phyloP scores from a whole-genome alignment of 2,797 vertebrate species.

The Poecile montanus region DNA sequence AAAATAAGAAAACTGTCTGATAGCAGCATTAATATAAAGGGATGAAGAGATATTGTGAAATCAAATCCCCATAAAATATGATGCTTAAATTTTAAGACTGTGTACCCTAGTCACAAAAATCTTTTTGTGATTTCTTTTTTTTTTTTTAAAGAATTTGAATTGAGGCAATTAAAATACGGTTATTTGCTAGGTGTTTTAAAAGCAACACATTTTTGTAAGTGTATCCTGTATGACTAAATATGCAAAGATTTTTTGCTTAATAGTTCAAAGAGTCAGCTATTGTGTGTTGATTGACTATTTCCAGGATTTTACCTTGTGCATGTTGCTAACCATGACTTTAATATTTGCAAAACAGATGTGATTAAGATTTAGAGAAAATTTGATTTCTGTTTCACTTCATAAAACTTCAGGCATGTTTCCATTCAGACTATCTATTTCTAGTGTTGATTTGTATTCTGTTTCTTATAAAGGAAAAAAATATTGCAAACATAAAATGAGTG shows the following conservation, averaged over 20 bases:
- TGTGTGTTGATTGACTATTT: background rate
- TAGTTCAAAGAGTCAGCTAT: background rate
- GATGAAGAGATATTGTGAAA: background rate
- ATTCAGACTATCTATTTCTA: background rate
- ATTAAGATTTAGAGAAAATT: background rate
- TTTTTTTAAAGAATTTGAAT: background rate
- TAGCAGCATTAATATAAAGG: background rate
- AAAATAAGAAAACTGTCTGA: background rate
- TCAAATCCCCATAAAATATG: background rate
- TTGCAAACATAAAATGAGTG: background rate
- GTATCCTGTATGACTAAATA: background rate
- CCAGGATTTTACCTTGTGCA: background rate
- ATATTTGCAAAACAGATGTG: background rate
- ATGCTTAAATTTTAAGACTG: background rate
- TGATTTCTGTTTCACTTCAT: background rate
- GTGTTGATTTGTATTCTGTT: background rate
- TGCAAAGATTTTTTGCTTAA: background rate
- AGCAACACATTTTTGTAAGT: background rate
- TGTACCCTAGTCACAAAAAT: background rate
- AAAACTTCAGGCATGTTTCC: background rate
- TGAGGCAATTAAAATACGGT: background rate
- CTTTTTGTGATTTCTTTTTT: accelerated
- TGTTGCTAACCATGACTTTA: background rate
- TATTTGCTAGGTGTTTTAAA: background rate
- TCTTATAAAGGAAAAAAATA: background rate